Base-by-base conservation (phyloP, 2,113 vertebrate species). In the Romanogobio albipinnatus region DNA sequence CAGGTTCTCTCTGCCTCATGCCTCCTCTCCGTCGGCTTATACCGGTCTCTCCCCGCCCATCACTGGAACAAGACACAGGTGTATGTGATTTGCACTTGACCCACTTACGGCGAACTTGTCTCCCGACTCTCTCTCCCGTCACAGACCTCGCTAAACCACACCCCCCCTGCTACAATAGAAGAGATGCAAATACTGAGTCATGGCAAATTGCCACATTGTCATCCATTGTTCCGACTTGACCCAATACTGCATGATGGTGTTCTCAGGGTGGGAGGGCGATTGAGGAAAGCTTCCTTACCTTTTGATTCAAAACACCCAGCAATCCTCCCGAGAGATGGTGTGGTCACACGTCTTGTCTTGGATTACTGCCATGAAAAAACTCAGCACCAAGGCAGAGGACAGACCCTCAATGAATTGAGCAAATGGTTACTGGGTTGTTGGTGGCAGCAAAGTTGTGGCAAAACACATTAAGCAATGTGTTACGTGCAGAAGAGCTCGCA, bases 351-450 rank as follows among this genome's bases (percentile, higher is more conserved):
- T 1, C 81, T 88, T 0, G 26, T 84, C 3, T 1, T 86, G 4
- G 39, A 15, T 9, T 68, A 78, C 47, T 84, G 61, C 43, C 71
- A 88, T 49, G 43, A 76, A 36, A 86, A 73, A 24, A 86, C 71
- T 24, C 73, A 82, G 1, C 70, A 75, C 14, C 9, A 9, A 87
- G 81, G 81, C 64, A 75, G 82, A 84, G 86, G 66, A 39, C 81
- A 79, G 43, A 87, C 86, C 19, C 75, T 81, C 14, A 88, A 88
- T 83, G 77, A 86, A 39, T 4, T 86, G 15, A 74, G 24, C 76
- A 8, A 75, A 45, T 51, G 76, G 81, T 14, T 86, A 84, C 22
- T 80, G 84, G 84, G 22, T 84, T 14, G 9, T 80, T 1, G 59
- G 78, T 53, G 83, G 62, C 15, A 85, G 73, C 62, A 86, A 84